Percentiles rank a stretch among this genome's conserved stretches.
These are phyloP conservation scores for Microctenopoma stevenorrisi DNA, from an alignment of 2,797 vertebrate species.

Conservation along the genomic window DNA sequence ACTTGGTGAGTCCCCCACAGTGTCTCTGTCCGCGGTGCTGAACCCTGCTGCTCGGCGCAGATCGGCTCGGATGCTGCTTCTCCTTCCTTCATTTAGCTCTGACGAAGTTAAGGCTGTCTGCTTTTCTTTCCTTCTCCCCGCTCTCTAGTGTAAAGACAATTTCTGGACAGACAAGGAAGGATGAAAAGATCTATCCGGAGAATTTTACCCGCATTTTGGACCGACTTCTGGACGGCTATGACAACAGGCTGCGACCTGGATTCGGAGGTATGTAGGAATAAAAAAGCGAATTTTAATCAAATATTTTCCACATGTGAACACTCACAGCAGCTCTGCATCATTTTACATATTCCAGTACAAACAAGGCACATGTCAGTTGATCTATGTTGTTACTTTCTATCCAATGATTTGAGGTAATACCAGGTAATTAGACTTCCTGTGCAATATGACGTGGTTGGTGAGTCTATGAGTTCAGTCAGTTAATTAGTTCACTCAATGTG, in stretches of 20 bases:
- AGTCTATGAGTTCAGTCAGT: no score
- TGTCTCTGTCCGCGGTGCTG: slow-evolving; percentile 48
- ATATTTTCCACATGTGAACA: neutral
- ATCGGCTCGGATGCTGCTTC: neutral
- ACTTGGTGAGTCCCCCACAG: slow-evolving; percentile 89
- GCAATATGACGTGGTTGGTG: no score
- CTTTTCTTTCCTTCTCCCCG: slow-evolving; percentile 24
- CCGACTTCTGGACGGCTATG: slow-evolving; percentile 97
- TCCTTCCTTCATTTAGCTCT: neutral
- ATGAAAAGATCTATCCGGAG: slow-evolving; percentile 94
- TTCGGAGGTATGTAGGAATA: slow-evolving; percentile 90
- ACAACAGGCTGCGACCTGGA: slow-evolving; percentile 98
- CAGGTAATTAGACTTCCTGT: neutral
- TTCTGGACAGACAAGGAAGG: slow-evolving; percentile 89
- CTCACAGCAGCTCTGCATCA: neutral
- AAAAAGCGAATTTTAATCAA: neutral
- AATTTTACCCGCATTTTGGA: slow-evolving; percentile 98
- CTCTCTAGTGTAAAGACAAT: slow-evolving; percentile 86
- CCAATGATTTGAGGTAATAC: neutral
- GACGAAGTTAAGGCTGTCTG: slow-evolving; percentile 23
- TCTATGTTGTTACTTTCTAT: neutral
- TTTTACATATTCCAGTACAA: neutral
- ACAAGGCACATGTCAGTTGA: neutral
- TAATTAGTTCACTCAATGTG: neutral
- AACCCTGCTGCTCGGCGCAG: slow-evolving; percentile 10